A percentile compares a stretch with the other conserved stretches of the same genome.
phyloP scores from a whole-genome alignment of 2,797 vertebrate species.

The Bradypodion ventrale region DNA sequence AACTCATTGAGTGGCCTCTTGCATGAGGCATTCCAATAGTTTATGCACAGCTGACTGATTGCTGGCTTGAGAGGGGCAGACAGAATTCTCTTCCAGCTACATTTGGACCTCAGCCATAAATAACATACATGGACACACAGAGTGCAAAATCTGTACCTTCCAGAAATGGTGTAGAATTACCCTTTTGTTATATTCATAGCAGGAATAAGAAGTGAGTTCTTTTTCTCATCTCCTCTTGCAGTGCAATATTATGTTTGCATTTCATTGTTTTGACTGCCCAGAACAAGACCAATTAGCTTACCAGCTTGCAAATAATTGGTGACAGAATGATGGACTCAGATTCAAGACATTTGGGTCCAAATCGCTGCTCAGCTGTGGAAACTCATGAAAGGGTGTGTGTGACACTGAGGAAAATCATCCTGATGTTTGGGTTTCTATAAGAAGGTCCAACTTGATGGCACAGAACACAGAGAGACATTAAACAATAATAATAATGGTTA shows the following conservation, averaged over 20 bases:
- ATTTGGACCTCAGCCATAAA: not conserved
- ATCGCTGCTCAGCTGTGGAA: too few species aligned
- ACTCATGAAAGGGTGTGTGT: too few species aligned
- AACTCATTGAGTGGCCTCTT: constrained; percentile 57
- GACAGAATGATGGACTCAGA: too few species aligned
- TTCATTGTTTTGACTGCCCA: not conserved
- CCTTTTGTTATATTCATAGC: not conserved
- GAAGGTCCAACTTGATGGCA: too few species aligned
- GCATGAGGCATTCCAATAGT: constrained; percentile 48
- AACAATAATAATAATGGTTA: too few species aligned
- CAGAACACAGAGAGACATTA: too few species aligned
- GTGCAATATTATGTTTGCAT: not conserved
- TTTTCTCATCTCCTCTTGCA: not conserved
- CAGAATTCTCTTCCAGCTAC: not conserved
- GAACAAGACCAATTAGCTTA: not conserved
- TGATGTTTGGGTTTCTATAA: too few species aligned
- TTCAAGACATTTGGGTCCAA: too few species aligned
- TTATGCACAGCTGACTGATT: constrained; percentile 43
- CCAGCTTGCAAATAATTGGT: constrained; percentile 1
- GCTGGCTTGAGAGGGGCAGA: constrained; percentile 7
- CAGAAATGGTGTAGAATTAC: not conserved
- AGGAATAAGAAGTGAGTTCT: not conserved
- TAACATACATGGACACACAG: not conserved
- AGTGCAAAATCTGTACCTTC: not conserved
- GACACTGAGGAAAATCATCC: too few species aligned